Evolutionary conservation across 2,797 vertebrate genomes (phyloP), one percentile per base, ranked within the genome.

Genomic region (Lepidocolaptes lacrymiger): DNA sequence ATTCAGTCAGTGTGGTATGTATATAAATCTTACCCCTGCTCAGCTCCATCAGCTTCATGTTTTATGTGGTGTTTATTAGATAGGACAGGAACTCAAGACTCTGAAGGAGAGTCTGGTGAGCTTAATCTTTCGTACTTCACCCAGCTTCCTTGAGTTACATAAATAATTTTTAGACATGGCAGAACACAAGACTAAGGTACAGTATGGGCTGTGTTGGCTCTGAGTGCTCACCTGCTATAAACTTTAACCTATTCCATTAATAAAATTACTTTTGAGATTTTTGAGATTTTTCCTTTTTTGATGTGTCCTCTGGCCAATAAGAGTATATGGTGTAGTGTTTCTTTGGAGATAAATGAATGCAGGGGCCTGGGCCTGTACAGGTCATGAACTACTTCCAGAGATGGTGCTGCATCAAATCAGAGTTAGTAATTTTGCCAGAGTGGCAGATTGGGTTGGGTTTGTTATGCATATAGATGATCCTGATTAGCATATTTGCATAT

Each of bases 1-100:
- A 97, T 99, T 99, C 98, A 98, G 98, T 98, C 98, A 99, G 30
- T 99, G 99, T 88, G 99, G 99, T 99, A 98, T 82, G 99, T 97
- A 97, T 96, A 51, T 76, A 39, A 74, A 66, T 81, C 19, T 91
- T 94, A 21, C 9, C 15, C 12, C 41, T 76, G 36, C 56, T 92
- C 26, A 68, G 72, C 61, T 79, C 62, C 59, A 26, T 37, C 7
- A 4, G 27, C 17, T 66, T 68, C 18, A 27, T 76, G 14, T 81
- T 64, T 82, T 66, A 49, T 1, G 1, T 61, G 56, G 18, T 86
- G 55, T 34, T 52, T 3, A 7, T 78, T 75, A 79, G 66, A 39
- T 63, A 63, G 30, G 44, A 36, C 26, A 64, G 34, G 36, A 83
- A 51, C 36, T 80, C 16, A 44, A 78, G 34, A 39, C 52, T 58